Base-by-base conservation (phyloP, 2,797 vertebrate species). In the Syngnathus rostellatus region DNA sequence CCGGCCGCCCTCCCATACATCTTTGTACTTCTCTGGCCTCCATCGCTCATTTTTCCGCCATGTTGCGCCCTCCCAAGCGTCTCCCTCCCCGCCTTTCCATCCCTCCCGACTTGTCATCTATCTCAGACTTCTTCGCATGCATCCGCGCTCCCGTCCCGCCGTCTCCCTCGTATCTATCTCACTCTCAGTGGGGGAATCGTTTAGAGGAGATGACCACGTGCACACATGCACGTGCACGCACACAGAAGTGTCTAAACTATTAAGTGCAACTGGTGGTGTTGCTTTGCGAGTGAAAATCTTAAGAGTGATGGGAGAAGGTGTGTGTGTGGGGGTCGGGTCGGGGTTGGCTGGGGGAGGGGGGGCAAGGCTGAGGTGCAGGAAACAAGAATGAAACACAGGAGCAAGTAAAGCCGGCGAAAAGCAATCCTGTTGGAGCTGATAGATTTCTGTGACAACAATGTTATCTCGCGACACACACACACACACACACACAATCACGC, bases 391-490 rank as follows among this genome's bases (percentile, higher is more conserved):
- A 82, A 83, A 83, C 74, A 79, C 71, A 76, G 77, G 73, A 80
- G 25, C 55, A 25, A 81, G 73, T 57, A 31, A 76, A 71, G 80
- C 41, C 53, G 69, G 77, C 73, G 73, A 68, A 76, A 84, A 88
- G 79, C 85, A 87, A 88, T 88, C 84, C 83, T 83, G 85, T 86
- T 86, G 82, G 76, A 6, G 76, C 84, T 87, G 87, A 88, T 88
- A 86, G 87, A 88, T 86, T 88, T 86, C 83, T 77, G 74, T 68
- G 78, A 73, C 84, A 87, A 88, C 85, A 86, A 85, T 87, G 87
- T 88, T 88, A 88, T 88, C 85, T 81, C 64, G 61, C 62, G 63
- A 65, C 54, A 45, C 57, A 68, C 69, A 67, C 62, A 55, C 74
- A 81, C 83, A 81, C 46, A 17, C 46, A 50, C 17, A 21, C n/a